phyloP scores from a whole-genome alignment of 2,113 vertebrate species.

The Fregata magnificens region DNA sequence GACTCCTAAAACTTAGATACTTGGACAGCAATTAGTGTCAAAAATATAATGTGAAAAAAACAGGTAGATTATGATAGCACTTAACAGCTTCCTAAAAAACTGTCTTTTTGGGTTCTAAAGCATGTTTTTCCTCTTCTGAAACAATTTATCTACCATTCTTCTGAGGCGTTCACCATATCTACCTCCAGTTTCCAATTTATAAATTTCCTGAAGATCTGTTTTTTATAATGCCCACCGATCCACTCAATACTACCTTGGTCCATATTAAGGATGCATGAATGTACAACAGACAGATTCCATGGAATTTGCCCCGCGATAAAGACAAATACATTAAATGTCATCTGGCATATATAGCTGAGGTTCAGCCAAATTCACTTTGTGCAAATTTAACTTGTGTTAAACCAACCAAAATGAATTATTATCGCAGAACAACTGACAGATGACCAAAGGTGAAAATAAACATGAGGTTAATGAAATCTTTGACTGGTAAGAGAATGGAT shows the following conservation, averaged over 20 bases:
- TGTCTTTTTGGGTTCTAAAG: neutral
- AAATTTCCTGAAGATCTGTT: neutral
- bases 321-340: neutral
- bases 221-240: neutral
- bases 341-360: neutral
- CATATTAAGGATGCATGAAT: neutral
- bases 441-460: neutral
- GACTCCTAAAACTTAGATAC: neutral
- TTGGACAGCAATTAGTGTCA: neutral
- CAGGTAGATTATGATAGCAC: neutral
- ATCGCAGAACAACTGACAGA: neutral
- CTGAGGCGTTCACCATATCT: neutral
- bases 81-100: neutral
- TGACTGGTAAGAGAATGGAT: neutral
- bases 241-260: neutral
- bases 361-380: neutral
- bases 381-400: neutral
- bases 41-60: neutral
- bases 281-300: neutral
- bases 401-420: neutral
- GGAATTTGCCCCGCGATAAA: neutral
- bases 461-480: neutral
- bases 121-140: neutral
- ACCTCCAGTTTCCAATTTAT: neutral
- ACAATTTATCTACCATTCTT: neutral